phyloP scores from a whole-genome alignment of 2,888 invertebrate genomes.

The Abrostola triplasia region DNA sequence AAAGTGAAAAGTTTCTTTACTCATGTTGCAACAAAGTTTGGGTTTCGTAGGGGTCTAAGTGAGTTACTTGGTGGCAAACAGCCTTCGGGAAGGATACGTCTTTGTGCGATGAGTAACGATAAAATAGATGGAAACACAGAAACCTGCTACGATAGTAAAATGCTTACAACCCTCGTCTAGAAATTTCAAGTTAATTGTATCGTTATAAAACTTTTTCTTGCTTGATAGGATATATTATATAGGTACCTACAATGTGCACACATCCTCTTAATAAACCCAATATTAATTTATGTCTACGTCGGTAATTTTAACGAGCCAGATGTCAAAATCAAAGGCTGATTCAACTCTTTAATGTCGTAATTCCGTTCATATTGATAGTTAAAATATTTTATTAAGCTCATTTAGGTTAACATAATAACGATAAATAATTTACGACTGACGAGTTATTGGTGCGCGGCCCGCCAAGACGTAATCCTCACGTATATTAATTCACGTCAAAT shows the following conservation, averaged over 20 bases:
- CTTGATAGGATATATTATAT: too few relatives aligned
- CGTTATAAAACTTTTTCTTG: too few relatives aligned
- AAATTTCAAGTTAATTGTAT: too few relatives aligned
- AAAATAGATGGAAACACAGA: too few relatives aligned
- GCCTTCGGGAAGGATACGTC: background rate
- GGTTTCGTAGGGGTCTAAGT: constrained; percentile 9
- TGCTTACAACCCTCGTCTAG: too few relatives aligned
- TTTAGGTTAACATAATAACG: constrained; percentile 39
- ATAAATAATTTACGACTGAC: constrained; percentile 43
- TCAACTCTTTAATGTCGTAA: constrained; percentile 9
- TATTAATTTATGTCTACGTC: background rate
- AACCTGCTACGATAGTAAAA: too few relatives aligned
- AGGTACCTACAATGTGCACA: background rate
- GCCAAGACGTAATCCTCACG: constrained; percentile 25
- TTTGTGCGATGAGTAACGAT: background rate
- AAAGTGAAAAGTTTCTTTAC: constrained; percentile 30
- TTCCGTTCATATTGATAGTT: constrained; percentile 17
- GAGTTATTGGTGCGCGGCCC: constrained; percentile 35
- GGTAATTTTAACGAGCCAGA: constrained; percentile 3
- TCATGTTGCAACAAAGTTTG: constrained; percentile 26
- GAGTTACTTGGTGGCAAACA: background rate
- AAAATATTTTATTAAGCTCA: constrained; percentile 34
- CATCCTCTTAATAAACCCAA: background rate
- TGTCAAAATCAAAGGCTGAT: constrained; percentile 5
- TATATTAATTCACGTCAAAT: constrained; percentile 38